Evolutionary conservation across 2,888 invertebrate species (phyloP), one percentile per base, ranked within the genome.

Genomic region (Tetramorium bicarinatum): DNA sequence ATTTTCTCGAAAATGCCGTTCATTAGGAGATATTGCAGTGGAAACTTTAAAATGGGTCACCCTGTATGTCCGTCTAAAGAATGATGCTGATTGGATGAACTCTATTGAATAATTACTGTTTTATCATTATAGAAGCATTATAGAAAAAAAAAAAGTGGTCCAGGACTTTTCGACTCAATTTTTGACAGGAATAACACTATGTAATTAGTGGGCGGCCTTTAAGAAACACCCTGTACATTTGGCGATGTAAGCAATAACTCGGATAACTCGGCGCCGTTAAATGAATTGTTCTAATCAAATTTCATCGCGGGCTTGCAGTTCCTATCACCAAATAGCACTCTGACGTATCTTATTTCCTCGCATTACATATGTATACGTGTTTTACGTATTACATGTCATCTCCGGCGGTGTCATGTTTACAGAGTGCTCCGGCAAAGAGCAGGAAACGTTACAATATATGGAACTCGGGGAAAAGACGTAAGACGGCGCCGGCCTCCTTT

Each of bases 351-450:
- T 59, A 80, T 80, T 80, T 71, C 71, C 59, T 47, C 13, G 59
- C 71, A 9, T 80, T 80, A 80, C 66, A 66, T 80, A 80, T 71
- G 79, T 59, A 59, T 21, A 25, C 59, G 29, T 18, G 38, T 71
- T 80, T 80, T 80, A 80, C 72, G 71, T 80, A 80, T 80, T 80
- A 80, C 79, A 71, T 59, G 59, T 59, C 79, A 79, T 80, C 59
- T 80, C 72, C 79, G 72, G 59, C 47, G 59, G 79, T 80, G 79
- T 80, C 72, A 71, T 80, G 79, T 71, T 71, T 71, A 80, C 79
- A 80, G 47, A 71, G 72, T 79, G 71, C 79, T 79, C 59, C 59
- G 47, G 59, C 72, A 61, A 71, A 59, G 47, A 80, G 72, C 71
- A 61, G 72, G 79, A 80, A 71, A 80, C 47, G 44, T 21, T 34